phyloP scores from a whole-genome alignment of 1,140 invertebrate genomes.

The Chlorops oryzae region DNA sequence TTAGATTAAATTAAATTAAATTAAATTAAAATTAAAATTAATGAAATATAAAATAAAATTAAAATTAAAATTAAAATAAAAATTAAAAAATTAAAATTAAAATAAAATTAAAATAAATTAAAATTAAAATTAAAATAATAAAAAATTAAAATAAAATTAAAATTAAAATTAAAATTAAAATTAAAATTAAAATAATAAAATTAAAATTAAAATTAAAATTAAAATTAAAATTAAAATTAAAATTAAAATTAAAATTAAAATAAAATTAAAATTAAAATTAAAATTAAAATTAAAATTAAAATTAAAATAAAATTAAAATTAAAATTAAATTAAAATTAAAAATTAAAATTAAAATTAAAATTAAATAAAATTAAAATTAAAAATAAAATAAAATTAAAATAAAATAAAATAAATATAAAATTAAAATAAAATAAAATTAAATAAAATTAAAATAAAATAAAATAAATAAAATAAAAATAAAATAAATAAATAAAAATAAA shows the following conservation, averaged over 20 bases:
- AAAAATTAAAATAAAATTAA: not conserved
- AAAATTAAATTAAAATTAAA: not conserved
- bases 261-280: not conserved
- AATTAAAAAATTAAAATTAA: not conserved
- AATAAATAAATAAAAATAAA: not conserved
- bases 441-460: conserved; percentile 1
- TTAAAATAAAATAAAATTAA: not conserved
- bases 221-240: not conserved
- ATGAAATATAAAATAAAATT: not conserved
- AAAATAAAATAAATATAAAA: not conserved
- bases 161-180: too few species aligned
- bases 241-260: not conserved
- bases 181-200: not conserved
- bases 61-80: not conserved
- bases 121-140: not conserved
- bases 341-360: not conserved
- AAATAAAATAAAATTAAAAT: not conserved
- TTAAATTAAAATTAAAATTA: not conserved
- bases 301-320: not conserved
- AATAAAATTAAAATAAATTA: not conserved
- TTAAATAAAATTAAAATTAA: conserved; percentile 1
- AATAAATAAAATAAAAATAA: not conserved
- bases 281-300: not conserved
- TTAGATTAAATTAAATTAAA: not conserved
- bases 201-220: not conserved